These are phyloP conservation scores for Anastatus disparis DNA, from an alignment of 1,140 invertebrate species.

Conservation along the genomic window DNA sequence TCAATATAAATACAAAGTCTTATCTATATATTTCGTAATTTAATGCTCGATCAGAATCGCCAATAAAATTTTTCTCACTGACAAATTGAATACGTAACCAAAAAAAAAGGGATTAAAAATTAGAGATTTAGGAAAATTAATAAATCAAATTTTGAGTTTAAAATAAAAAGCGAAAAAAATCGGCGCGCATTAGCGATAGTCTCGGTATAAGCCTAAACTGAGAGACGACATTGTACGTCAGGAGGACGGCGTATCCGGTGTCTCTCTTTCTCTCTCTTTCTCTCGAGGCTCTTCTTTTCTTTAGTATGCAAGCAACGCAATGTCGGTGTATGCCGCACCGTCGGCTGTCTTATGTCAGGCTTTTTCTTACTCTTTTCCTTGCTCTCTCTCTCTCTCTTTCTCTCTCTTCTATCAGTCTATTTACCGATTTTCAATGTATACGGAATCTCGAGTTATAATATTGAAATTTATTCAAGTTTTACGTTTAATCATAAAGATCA, in stretches of 20 bases:
- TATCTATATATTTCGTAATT: slow-evolving; percentile 28
- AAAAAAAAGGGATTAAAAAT: too few relatives aligned
- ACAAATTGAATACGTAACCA: too few relatives aligned
- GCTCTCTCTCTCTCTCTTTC: too few relatives aligned
- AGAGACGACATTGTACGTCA: slow-evolving; percentile 27
- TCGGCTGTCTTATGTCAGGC: slow-evolving; percentile 21
- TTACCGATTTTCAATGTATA: too few relatives aligned
- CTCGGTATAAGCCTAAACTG: slow-evolving; percentile 8
- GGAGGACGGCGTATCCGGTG: slow-evolving; percentile 37
- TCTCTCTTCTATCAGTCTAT: too few relatives aligned
- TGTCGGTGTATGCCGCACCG: slow-evolving; percentile 36
- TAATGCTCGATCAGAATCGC: too few relatives aligned
- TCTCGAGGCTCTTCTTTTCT: neutral
- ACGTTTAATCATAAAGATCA: too few relatives aligned
- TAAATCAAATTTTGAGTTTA: too few relatives aligned
- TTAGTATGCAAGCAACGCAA: slow-evolving; percentile 40
- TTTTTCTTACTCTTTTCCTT: slow-evolving; percentile 22
- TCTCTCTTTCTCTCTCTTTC: neutral
- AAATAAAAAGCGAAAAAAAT: neutral
- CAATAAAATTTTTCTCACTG: too few relatives aligned
- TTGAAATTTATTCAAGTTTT: too few relatives aligned
- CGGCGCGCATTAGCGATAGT: neutral
- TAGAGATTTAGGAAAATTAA: too few relatives aligned
- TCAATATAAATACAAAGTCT: slow-evolving; percentile 28
- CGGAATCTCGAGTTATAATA: too few relatives aligned